phyloP scores from a whole-genome alignment of 2,888 invertebrate genomes.

The Phyllotreta cruciferae region DNA sequence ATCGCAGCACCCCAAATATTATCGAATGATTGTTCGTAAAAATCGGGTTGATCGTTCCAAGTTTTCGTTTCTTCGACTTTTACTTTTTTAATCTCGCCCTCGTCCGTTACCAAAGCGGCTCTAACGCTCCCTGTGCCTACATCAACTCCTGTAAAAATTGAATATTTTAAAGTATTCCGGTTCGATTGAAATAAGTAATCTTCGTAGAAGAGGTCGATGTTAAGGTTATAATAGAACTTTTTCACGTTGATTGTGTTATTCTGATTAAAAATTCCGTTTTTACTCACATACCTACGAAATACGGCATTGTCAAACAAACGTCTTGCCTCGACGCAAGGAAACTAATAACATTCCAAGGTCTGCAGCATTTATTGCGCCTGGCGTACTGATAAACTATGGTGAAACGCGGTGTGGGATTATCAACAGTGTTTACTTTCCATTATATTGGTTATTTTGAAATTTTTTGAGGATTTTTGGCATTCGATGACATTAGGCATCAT shows the following conservation, averaged over 20 bases:
- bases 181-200: too few relatives aligned
- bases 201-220: too few relatives aligned
- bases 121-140: constrained; percentile 92
- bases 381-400: constrained; percentile 14
- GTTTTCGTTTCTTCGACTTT: constrained; percentile 73
- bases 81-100: constrained; percentile 72
- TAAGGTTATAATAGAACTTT: background rate
- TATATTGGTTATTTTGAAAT: background rate
- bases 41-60: constrained; percentile 73
- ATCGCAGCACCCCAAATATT: constrained; percentile 85
- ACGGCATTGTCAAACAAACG: constrained; percentile 22
- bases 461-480: background rate
- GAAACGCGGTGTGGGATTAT: constrained; percentile 4
- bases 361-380: constrained; percentile 6
- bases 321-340: background rate
- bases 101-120: constrained; percentile 77
- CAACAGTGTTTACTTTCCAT: background rate
- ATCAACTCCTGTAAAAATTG: constrained; percentile 83
- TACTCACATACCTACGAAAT: constrained; percentile 25
- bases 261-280: background rate
- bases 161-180: background rate
- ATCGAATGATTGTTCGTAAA: constrained; percentile 90
- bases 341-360: constrained; percentile 26
- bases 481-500: too few relatives aligned
- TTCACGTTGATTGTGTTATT: too few relatives aligned